Base-by-base conservation (phyloP, 1,140 invertebrate species). In the Panagrolaimus sp. region DNA sequence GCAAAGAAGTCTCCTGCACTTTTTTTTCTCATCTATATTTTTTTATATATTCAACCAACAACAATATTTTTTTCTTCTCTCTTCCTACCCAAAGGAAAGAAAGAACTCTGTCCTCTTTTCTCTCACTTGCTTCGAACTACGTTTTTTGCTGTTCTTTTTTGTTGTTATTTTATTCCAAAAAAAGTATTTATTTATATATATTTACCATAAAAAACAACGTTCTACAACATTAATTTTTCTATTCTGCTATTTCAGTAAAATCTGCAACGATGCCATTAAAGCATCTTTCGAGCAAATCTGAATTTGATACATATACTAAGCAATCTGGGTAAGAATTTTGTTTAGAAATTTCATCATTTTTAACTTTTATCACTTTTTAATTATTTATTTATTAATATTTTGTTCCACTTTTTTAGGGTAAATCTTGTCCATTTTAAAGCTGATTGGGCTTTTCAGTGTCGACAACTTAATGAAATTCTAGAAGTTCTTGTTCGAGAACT, bases 341-440 rank as follows among this genome's bases (percentile, higher is more conserved):
- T 14, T 43, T 15, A 17, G 71, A n/a, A 70, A 10, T 68, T 26
- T 69, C 67, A 12, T 8, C 69, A n/a, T n/a, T n/a, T n/a, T n/a
- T n/a, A n/a, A n/a, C n/a, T 17, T 47, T 21, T 21, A 65, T 21
- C n/a, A 12, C 10, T 67, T 10, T 7, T 66, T 24, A 0, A n/a
- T 0, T 1, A n/a, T n/a, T 14, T 43, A 58, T 63, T 48, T 43
- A 67, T 67, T n/a, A n/a, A 67, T 67, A 43, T 43, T 17, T 65
- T 63, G 14, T 74, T 24, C 12, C 14, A 38, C 32, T 38, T 38
- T 76, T 73, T 48, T 24, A 73, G 72, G 14, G 17, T 73, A 43
- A 75, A 75, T 43, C 38, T 76, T 17, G 76, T 76, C 15, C 69
- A 71, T 32, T 76, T 76, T 45, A 70, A 5, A 12, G 76, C 77